These are phyloP conservation scores for Cephus nigrinus DNA, from an alignment of 2,888 invertebrate species.

Conservation along the genomic window DNA sequence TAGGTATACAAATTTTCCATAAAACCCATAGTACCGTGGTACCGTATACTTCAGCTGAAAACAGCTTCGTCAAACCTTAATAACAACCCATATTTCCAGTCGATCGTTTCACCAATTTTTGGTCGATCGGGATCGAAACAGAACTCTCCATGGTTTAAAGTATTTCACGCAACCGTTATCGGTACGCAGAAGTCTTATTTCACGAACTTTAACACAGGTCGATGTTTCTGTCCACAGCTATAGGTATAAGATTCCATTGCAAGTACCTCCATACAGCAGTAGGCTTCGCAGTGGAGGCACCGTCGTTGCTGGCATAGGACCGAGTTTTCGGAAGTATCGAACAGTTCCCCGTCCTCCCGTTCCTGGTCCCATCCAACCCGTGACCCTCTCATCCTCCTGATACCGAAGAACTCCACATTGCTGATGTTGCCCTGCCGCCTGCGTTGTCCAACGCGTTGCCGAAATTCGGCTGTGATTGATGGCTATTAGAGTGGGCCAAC, in stretches of 20 bases:
- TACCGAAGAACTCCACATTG: conserved; percentile 63
- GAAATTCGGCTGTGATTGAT: conserved; percentile 65
- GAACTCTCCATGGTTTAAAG: neutral
- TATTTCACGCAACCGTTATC: neutral
- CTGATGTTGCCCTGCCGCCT: conserved; percentile 63
- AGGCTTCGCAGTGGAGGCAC: neutral
- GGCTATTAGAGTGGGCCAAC: conserved; percentile 63
- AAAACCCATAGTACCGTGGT: neutral
- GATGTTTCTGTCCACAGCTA: neutral
- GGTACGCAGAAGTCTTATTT: neutral
- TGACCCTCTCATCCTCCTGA: conserved; percentile 32
- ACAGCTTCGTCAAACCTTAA: neutral
- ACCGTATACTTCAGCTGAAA: neutral
- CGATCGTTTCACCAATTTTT: neutral
- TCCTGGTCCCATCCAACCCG: conserved; percentile 21
- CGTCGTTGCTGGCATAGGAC: conserved; percentile 20
- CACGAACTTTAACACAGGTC: neutral
- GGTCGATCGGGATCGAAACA: neutral
- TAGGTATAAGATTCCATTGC: neutral
- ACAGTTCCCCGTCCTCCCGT: conserved; percentile 40
- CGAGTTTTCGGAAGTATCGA: conserved; percentile 59
- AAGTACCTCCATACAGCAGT: neutral
- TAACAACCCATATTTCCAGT: neutral
- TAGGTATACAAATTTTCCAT: neutral
- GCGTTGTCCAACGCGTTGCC: conserved; percentile 65